Conservation (phyloP, 2,797 vertebrate genomes). For the Periparus ater region DNA sequence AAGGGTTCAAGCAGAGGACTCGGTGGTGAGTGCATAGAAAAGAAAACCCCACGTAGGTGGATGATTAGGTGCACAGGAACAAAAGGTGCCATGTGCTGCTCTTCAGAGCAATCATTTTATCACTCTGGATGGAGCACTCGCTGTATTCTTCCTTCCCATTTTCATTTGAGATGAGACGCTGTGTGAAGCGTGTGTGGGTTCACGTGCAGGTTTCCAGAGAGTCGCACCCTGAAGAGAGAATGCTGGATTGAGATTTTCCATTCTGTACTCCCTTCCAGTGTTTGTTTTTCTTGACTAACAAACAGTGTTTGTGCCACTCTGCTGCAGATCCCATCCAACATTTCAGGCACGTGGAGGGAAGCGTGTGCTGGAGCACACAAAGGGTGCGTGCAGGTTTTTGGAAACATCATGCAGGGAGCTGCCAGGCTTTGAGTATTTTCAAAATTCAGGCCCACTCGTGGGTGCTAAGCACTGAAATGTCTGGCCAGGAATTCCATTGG, state of each 20-base stretch:
- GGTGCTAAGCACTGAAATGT: neutral
- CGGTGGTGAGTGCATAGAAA: neutral
- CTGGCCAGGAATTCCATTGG: slow-evolving; percentile 24
- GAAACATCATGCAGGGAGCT: neutral
- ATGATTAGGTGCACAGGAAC: slow-evolving; percentile 47
- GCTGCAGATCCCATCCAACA: neutral
- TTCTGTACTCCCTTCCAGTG: neutral
- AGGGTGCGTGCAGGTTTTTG: neutral
- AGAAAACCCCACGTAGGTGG: neutral
- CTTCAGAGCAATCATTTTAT: slow-evolving; percentile 38
- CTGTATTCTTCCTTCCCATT: neutral
- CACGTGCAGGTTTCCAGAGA: neutral
- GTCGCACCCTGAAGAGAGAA: neutral
- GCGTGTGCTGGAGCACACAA: rapidly evolving
- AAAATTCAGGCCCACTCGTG: neutral
- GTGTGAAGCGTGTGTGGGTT: neutral
- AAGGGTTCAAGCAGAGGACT: neutral
- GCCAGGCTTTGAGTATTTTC: slow-evolving; percentile 6
- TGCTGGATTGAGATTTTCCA: neutral
- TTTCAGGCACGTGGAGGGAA: neutral
- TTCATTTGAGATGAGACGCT: neutral
- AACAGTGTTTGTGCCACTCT: neutral
- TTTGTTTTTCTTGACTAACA: neutral
- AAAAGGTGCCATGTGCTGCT: slow-evolving; percentile 13
- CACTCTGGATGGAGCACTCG: neutral